phyloP scores from a whole-genome alignment of 1,140 invertebrate species.

The Drosophila sturtevanti region DNA sequence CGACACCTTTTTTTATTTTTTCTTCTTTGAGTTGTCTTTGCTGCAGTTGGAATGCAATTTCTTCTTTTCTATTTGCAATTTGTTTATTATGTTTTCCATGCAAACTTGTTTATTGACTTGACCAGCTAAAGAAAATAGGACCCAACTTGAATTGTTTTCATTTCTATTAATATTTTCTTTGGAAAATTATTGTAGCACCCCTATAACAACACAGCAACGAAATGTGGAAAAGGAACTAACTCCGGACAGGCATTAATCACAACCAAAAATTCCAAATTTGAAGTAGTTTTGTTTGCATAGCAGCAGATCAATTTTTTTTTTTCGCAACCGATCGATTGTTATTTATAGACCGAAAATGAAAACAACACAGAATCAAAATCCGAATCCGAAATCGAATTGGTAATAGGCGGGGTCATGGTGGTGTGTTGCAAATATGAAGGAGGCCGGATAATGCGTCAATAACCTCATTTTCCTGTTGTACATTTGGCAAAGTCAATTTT shows the following conservation, averaged over 20 bases:
- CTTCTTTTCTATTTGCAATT: conserved; percentile 38
- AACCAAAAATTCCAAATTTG: conserved; percentile 40
- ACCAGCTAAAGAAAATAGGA: conserved; percentile 52
- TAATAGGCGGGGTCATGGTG: conserved; percentile 8
- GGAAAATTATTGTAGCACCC: conserved; percentile 72
- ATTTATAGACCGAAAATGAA: conserved; percentile 57
- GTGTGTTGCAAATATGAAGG: conserved; percentile 31
- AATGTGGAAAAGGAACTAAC: conserved; percentile 30
- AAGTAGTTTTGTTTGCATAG: conserved; percentile 62
- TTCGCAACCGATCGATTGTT: conserved; percentile 41
- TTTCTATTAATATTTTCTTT: conserved; percentile 80
- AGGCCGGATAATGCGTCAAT: conserved; percentile 71
- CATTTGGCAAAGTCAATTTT: conserved; percentile 41
- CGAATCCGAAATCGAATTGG: neutral
- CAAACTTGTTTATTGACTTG: conserved; percentile 67
- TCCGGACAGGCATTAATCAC: conserved; percentile 74
- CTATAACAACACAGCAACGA: conserved; percentile 35
- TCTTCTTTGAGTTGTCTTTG: conserved; percentile 21
- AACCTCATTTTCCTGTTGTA: conserved; percentile 60
- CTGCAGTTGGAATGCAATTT: conserved; percentile 29
- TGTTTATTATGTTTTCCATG: conserved; percentile 51
- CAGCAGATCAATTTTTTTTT: conserved; percentile 10
- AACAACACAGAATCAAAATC: conserved; percentile 33
- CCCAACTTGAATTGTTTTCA: conserved; percentile 58
- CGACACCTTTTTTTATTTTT: conserved; percentile 50